Evolutionary conservation across 2,113 vertebrate genomes (phyloP), one percentile per base, ranked within the genome.

Genomic region (Tiliqua scincoides): DNA sequence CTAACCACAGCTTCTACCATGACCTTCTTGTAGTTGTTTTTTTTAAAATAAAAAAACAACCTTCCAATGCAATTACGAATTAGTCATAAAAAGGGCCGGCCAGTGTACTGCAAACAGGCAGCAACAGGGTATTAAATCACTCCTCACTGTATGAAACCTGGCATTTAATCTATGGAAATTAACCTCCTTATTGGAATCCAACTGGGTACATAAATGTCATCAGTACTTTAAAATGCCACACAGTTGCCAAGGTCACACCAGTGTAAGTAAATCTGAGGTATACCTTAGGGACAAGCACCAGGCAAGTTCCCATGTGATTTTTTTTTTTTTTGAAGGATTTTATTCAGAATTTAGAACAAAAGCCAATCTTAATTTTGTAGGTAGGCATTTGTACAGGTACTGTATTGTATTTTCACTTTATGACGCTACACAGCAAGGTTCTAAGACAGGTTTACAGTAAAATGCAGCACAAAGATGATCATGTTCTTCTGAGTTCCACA

Each of bases 161-260:
- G 89, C 94, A 93, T 95, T 94, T 95, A 91, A 94, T 95, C 95
- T 94, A 87, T 18, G 37, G 85, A 94, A 93, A 93, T 90, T 91
- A 93, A 79, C 92, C 90, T 94, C 76, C 85, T 91, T 93, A 94
- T 89, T 93, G 77, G 87, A 92, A 90, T 90, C 93, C 85, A 88
- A 75, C 89, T 86, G 77, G 83, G 79, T 78, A 83, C 85, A 91
- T 85, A 95, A 95, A 94, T 92, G 93, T 96, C 94, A 94, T 88
- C 80, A 82, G 89, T 83, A 23, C 89, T 72, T n/a, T 88, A 88
- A 95, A 93, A 95, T 92, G 91, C 67, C 93, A 90, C 86, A 65
- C 27, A 35, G 3, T 85, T 88, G 86, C 90, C 83, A 90, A 91
- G 93, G 94, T 89, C 85, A 43, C 76, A 82, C 78, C 1, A 37